These are phyloP conservation scores for Drosophila sproati DNA, from an alignment of 1,140 invertebrate genomes.

Conservation along the genomic window DNA sequence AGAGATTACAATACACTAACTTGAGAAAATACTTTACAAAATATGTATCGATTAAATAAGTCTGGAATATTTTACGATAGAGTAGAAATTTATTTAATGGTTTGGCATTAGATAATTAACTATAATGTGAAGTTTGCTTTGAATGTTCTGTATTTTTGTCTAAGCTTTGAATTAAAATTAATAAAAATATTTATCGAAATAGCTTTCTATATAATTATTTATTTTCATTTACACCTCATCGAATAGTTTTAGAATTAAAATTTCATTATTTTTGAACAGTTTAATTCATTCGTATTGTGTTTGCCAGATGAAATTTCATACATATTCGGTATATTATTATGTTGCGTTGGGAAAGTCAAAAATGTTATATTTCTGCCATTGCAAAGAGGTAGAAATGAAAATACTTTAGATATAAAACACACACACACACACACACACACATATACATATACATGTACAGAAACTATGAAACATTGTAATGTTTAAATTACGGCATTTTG, in stretches of 20 bases:
- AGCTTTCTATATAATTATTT: not conserved
- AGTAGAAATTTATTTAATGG: not conserved
- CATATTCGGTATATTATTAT: constrained; percentile 19
- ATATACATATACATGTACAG: too few species aligned
- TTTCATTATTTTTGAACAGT: constrained; percentile 1
- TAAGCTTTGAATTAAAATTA: not conserved
- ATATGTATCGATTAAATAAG: not conserved
- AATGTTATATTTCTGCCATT: constrained; percentile 40
- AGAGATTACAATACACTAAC: not conserved
- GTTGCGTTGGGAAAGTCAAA: constrained; percentile 36
- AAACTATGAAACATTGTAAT: constrained; percentile 35
- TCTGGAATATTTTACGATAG: not conserved
- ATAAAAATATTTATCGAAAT: not conserved
- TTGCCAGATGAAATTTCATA: constrained; percentile 22
- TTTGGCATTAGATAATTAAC: not conserved
- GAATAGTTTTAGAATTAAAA: constrained; percentile 6
- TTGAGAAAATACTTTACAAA: not conserved
- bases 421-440: not conserved
- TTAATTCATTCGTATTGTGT: constrained; percentile 8
- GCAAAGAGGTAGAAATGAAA: constrained; percentile 38
- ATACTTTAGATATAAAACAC: constrained; percentile 20
- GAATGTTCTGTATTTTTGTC: not conserved
- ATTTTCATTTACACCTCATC: constrained; percentile 2
- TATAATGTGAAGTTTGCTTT: too few species aligned
- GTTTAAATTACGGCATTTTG: constrained; percentile 66